phyloP scores from a whole-genome alignment of 2,888 invertebrate species.

The Spisula solida region DNA sequence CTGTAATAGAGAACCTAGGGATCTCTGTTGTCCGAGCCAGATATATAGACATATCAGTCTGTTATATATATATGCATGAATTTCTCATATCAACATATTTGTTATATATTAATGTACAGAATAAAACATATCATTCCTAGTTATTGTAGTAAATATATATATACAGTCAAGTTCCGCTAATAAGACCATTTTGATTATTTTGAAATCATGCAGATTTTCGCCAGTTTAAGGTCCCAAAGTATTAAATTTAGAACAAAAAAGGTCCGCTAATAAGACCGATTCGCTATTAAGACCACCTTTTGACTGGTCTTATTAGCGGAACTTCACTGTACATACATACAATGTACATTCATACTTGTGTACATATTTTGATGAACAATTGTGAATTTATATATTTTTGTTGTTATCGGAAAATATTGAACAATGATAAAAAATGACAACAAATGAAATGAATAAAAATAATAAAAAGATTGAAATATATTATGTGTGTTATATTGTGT shows the following conservation, averaged over 20 bases:
- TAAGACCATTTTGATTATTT: too few species aligned
- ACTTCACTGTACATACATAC: too few species aligned
- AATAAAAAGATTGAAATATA: not conserved
- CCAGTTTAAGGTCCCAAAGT: too few species aligned
- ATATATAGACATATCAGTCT: slow-evolving; percentile 70
- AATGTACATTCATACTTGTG: not conserved
- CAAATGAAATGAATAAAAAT: slow-evolving; percentile 17
- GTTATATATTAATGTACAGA: not conserved
- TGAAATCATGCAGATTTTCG: too few species aligned
- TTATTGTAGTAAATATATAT: slow-evolving; percentile 1
- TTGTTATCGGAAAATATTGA: slow-evolving; percentile 15
- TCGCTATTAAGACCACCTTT: too few species aligned
- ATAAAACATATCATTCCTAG: not conserved
- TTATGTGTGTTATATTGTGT: too few species aligned
- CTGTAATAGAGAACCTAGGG: slow-evolving; percentile 29
- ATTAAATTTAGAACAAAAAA: too few species aligned
- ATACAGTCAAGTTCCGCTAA: too few species aligned
- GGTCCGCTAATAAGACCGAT: too few species aligned
- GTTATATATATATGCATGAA: slow-evolving; percentile 16
- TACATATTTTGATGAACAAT: slow-evolving; percentile 17
- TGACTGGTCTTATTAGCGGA: too few species aligned
- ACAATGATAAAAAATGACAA: not conserved
- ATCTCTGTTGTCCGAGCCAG: slow-evolving; percentile 57
- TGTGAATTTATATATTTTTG: slow-evolving; percentile 24
- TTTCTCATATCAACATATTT: not conserved